These are phyloP conservation scores for Monopterus albus DNA, from an alignment of 2,113 vertebrate species.

Conservation along the genomic window DNA sequence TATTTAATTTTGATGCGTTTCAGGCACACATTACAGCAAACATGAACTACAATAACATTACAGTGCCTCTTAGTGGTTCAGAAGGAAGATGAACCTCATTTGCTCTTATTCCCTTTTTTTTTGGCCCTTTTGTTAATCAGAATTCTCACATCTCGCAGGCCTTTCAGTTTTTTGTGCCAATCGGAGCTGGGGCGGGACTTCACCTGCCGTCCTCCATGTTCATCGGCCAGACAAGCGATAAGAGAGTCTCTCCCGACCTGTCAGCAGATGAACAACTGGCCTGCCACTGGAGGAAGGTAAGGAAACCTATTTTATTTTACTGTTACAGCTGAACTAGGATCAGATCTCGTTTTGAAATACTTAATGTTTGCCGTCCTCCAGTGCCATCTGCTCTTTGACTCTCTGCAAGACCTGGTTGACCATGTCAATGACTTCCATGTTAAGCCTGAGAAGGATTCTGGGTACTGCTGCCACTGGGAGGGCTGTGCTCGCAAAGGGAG, in stretches of 20 bases:
- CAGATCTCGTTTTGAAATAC: neutral
- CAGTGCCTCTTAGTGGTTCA: neutral
- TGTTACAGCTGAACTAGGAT: neutral
- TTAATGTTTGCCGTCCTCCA: slow-evolving; percentile 56
- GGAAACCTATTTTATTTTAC: neutral
- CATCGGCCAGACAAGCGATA: slow-evolving; percentile 87
- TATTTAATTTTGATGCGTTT: neutral
- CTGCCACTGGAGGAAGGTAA: slow-evolving; percentile 94
- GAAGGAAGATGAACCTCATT: neutral
- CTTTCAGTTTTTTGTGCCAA: slow-evolving; percentile 94
- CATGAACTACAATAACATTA: neutral
- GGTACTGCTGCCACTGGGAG: slow-evolving; percentile 98
- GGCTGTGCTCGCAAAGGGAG: slow-evolving; percentile 95
- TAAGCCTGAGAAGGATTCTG: slow-evolving; percentile 95
- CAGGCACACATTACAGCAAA: neutral
- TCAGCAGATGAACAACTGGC: slow-evolving; percentile 92
- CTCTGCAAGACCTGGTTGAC: slow-evolving; percentile 96
- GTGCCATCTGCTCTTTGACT: slow-evolving; percentile 96
- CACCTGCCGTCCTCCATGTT: slow-evolving; percentile 92
- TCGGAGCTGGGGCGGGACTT: slow-evolving; percentile 86
- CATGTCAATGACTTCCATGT: slow-evolving; percentile 97
- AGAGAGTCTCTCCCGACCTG: slow-evolving; percentile 88
- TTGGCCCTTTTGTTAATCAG: slow-evolving; percentile 70
- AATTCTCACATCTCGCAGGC: slow-evolving; percentile 88
- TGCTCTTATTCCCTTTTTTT: slow-evolving; percentile 1